A percentile compares a stretch with the other conserved stretches of the same genome.
phyloP scores from a whole-genome alignment of 1,140 invertebrate species.

The Brachionus plicatilis region DNA sequence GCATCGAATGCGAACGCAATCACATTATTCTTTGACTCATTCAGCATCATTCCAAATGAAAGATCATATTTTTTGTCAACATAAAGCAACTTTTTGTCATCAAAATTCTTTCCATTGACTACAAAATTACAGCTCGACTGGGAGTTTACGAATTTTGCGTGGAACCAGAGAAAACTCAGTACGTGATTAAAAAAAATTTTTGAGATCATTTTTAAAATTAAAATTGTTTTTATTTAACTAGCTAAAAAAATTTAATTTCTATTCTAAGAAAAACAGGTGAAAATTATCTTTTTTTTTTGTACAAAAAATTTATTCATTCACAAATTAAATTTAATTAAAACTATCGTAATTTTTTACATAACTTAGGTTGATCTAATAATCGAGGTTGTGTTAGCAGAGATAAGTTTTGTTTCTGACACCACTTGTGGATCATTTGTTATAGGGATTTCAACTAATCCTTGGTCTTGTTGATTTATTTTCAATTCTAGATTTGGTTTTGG shows the following conservation, averaged over 20 bases:
- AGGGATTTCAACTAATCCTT: background rate
- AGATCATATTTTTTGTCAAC: constrained; percentile 1
- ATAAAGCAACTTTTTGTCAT: background rate
- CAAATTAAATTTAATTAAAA: constrained; percentile 2
- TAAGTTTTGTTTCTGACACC: background rate
- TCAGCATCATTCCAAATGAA: background rate
- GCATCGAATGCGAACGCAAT: background rate
- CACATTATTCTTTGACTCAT: background rate
- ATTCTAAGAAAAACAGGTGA: background rate
- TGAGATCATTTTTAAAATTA: background rate
- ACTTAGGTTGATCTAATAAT: background rate
- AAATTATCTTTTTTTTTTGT: background rate
- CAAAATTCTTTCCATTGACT: background rate
- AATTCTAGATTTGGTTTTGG: background rate
- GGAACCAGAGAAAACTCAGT: background rate
- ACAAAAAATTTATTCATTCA: background rate
- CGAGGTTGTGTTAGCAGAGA: background rate
- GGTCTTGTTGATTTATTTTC: background rate
- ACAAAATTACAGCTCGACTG: background rate
- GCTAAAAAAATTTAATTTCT: background rate
- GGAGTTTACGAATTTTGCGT: background rate
- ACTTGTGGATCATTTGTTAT: background rate
- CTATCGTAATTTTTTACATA: background rate
- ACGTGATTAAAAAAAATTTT: background rate
- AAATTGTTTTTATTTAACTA: background rate